phyloP scores from a whole-genome alignment of 1,140 invertebrate species.

The Drosophila mayri region DNA sequence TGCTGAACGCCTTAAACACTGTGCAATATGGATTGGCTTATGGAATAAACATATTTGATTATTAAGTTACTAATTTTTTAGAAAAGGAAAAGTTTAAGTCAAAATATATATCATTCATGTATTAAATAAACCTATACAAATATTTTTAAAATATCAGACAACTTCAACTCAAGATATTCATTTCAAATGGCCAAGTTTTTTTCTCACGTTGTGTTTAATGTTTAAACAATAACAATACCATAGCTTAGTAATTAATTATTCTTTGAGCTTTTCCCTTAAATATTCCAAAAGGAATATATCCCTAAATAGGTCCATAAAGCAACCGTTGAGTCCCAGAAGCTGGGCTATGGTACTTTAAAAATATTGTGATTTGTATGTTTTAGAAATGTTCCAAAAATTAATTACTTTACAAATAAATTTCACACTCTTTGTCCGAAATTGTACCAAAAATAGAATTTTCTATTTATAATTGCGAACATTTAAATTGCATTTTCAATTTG shows the following conservation, averaged over 20 bases:
- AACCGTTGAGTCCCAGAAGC: neutral
- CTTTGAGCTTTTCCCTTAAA: too few relatives aligned
- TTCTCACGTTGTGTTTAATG: too few relatives aligned
- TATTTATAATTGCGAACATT: neutral
- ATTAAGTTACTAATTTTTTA: neutral
- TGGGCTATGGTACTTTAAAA: neutral
- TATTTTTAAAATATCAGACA: too few relatives aligned
- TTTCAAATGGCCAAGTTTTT: too few relatives aligned
- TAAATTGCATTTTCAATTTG: neutral
- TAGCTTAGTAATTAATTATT: too few relatives aligned
- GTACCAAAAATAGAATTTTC: neutral
- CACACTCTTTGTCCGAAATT: neutral
- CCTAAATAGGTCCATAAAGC: too few relatives aligned
- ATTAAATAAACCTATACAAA: too few relatives aligned
- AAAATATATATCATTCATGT: neutral
- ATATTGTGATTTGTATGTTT: neutral
- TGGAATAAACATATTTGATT: neutral
- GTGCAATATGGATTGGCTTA: conserved; percentile 12
- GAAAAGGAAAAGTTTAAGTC: neutral
- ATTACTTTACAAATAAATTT: neutral
- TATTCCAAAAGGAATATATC: too few relatives aligned
- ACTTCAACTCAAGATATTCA: too few relatives aligned
- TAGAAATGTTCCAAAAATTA: neutral
- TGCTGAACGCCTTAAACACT: conserved; percentile 6
- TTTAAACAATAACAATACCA: too few relatives aligned